A percentile compares a stretch with the other conserved stretches of the same genome.
Evolutionary conservation across 1,140 invertebrate genomes (phyloP).

Genomic region (Pseudomyrmex dendroicus): DNA sequence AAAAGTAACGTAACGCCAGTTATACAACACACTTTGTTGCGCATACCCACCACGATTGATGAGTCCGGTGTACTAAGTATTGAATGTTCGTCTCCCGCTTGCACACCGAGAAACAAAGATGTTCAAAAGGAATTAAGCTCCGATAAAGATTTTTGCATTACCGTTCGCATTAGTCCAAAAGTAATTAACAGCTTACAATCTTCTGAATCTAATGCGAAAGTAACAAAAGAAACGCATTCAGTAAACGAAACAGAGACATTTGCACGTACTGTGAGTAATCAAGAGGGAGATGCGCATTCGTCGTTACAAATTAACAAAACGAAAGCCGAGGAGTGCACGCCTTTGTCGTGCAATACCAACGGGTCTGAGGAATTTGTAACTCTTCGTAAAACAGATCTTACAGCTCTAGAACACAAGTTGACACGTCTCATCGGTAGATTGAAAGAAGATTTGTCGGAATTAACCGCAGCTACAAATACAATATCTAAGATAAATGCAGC

Average conservation of each 20-base stretch:
- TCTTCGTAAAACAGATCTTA: slow-evolving; percentile 7
- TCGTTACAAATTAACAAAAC: not conserved
- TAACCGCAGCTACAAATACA: not conserved
- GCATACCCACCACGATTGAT: not conserved
- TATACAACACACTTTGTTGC: not conserved
- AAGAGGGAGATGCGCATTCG: not conserved
- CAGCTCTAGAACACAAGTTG: not conserved
- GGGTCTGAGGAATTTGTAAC: not conserved
- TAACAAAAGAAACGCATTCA: not conserved
- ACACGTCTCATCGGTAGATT: not conserved
- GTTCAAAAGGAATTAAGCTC: not conserved
- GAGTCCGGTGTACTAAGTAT: not conserved
- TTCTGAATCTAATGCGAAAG: no score
- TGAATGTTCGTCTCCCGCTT: not conserved
- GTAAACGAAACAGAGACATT: not conserved
- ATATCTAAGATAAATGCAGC: slow-evolving; percentile 4
- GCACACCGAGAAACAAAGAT: not conserved
- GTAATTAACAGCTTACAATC: no score
- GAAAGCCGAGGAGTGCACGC: not conserved
- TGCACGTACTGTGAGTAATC: not conserved
- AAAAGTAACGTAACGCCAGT: not conserved
- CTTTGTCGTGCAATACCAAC: not conserved
- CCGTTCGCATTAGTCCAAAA: no score
- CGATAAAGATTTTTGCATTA: not conserved
- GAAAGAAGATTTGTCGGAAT: slow-evolving; percentile 8